phyloP scores from a whole-genome alignment of 2,797 vertebrate species.

The Oreortyx pictus region DNA sequence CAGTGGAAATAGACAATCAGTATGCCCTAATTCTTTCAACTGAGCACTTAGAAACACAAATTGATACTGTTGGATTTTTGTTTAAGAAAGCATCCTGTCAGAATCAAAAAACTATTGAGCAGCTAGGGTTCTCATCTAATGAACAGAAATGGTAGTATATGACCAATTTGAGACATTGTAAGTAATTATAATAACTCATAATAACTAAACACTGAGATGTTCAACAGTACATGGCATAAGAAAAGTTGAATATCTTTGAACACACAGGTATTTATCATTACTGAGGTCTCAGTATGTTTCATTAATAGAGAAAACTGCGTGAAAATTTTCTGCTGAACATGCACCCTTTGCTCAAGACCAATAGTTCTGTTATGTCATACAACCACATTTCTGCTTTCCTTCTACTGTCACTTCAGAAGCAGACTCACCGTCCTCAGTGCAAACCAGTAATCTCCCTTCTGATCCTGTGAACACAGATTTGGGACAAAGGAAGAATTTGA shows the following conservation, averaged over 20 bases:
- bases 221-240: neutral
- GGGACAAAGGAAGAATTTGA: neutral
- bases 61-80: neutral
- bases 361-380: accelerated
- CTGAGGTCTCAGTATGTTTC: neutral
- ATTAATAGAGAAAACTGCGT: neutral
- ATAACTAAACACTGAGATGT: neutral
- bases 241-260: neutral
- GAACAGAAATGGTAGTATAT: neutral
- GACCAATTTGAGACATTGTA: neutral
- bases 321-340: neutral
- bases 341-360: neutral
- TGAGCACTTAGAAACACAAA: constrained; percentile 3
- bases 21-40: neutral
- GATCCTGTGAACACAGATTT: neutral
- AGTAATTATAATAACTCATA: neutral
- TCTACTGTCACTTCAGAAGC: neutral
- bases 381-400: neutral
- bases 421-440: neutral
- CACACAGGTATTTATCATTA: neutral
- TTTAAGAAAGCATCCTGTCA: neutral
- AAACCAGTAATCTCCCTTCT: neutral
- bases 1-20: neutral
- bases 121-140: neutral
- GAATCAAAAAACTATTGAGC: neutral